Conservation (phyloP, 1,140 invertebrate genomes). For the Ctenoplectra terminalis region DNA sequence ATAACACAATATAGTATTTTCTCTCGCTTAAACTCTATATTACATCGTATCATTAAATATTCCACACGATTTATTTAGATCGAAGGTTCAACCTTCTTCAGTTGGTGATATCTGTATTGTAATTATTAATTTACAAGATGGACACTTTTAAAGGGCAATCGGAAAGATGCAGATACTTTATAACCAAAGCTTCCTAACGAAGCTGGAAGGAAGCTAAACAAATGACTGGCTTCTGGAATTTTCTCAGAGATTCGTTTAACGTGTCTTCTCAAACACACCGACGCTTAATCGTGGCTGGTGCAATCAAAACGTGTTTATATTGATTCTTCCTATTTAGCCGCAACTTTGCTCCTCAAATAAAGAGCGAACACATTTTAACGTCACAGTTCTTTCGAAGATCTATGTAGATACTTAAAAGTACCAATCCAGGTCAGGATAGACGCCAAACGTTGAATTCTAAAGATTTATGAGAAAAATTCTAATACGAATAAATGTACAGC, state of each 20-base stretch:
- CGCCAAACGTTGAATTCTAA: neutral
- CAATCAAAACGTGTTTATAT: slow-evolving; percentile 21
- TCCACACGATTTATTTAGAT: neutral
- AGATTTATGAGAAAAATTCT: too few species aligned
- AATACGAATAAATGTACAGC: too few species aligned
- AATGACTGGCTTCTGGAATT: neutral
- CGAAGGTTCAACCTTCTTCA: too few species aligned
- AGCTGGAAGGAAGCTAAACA: neutral
- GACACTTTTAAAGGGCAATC: neutral
- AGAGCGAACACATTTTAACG: neutral
- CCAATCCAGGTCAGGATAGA: neutral
- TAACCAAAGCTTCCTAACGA: neutral
- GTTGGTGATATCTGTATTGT: neutral
- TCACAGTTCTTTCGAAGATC: neutral
- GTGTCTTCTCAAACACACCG: neutral
- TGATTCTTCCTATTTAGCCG: neutral
- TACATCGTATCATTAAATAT: neutral
- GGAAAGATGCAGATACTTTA: slow-evolving; percentile 2
- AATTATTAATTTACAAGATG: neutral
- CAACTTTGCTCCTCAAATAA: neutral
- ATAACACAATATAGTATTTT: neutral
- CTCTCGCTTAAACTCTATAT: neutral
- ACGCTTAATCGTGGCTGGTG: neutral
- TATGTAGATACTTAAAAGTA: neutral
- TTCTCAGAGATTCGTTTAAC: neutral